Evolutionary conservation across 2,888 invertebrate genomes (phyloP).

Genomic region (Sialis lutaria): DNA sequence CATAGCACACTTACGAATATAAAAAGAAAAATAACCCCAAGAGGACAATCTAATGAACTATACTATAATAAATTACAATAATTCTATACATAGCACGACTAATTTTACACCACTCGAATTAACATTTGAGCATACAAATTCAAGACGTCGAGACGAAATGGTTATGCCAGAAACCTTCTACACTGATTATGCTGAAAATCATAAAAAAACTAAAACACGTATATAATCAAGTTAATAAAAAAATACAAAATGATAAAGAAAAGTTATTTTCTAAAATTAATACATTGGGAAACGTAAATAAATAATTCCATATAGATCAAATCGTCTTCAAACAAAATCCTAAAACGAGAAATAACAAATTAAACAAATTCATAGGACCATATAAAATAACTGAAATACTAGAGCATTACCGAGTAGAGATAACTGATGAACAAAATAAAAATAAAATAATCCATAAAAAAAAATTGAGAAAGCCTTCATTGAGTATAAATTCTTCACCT

Average conservation of each 20-base stretch:
- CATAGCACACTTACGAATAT: conserved; percentile 1
- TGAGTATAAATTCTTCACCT: too few species aligned
- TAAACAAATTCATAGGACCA: neutral
- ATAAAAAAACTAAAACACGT: conserved; percentile 1
- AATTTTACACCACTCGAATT: conserved; percentile 1
- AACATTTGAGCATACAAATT: conserved; percentile 1
- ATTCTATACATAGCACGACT: neutral
- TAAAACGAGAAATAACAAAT: neutral
- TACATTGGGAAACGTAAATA: neutral
- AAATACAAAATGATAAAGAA: neutral
- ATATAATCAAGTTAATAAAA: neutral
- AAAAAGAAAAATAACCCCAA: neutral
- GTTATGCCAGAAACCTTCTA: neutral
- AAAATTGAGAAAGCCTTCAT: too few species aligned
- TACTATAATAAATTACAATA: conserved; percentile 1
- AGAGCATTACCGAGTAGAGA: neutral
- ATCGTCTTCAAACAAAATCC: neutral
- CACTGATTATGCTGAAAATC: neutral
- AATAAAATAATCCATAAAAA: too few species aligned
- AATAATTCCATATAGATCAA: neutral
- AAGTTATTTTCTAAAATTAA: neutral
- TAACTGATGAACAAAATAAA: neutral
- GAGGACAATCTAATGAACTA: conserved; percentile 1
- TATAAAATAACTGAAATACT: neutral
- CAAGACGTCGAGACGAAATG: neutral